Conservation (phyloP, 2,888 invertebrate species). For the Pimpla rufipes region DNA sequence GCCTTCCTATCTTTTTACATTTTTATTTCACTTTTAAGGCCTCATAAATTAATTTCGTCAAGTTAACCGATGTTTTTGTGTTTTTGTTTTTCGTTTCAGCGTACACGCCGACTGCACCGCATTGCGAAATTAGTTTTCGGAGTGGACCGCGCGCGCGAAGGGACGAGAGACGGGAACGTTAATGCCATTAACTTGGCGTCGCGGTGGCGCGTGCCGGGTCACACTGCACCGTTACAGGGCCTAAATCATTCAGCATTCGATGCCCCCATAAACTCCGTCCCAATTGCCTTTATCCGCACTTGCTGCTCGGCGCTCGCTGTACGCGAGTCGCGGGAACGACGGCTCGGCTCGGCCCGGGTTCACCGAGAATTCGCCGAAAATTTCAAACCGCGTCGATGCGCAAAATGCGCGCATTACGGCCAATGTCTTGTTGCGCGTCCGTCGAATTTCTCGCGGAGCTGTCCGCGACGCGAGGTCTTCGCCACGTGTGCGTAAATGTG, state of each 20-base stretch:
- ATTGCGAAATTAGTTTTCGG: conserved; percentile 28
- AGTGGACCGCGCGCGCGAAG: not conserved
- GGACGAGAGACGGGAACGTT: conserved; percentile 54
- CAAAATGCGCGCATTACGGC: not conserved
- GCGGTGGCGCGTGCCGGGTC: conserved; percentile 76
- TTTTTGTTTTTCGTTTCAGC: not conserved
- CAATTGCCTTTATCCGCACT: conserved; percentile 9
- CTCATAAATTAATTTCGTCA: conserved; percentile 14
- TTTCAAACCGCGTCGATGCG: not conserved
- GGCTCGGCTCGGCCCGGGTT: not conserved
- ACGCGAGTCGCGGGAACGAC: no score
- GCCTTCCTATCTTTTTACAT: not conserved
- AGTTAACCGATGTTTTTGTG: not conserved
- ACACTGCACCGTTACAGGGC: conserved; percentile 62
- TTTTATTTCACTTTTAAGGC: not conserved
- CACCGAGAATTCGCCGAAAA: not conserved
- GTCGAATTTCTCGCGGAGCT: conserved; percentile 16
- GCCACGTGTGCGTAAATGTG: conserved; percentile 25
- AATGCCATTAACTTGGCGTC: conserved; percentile 75
- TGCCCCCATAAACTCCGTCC: conserved; percentile 33
- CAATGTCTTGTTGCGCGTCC: not conserved
- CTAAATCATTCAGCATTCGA: conserved; percentile 74
- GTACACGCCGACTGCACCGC: not conserved
- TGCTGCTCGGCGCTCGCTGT: not conserved
- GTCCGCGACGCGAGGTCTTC: not conserved